A percentile compares a stretch with the other conserved stretches of the same genome.
Conservation (phyloP, 2,888 invertebrate genomes). For the Phengaris alcon region DNA sequence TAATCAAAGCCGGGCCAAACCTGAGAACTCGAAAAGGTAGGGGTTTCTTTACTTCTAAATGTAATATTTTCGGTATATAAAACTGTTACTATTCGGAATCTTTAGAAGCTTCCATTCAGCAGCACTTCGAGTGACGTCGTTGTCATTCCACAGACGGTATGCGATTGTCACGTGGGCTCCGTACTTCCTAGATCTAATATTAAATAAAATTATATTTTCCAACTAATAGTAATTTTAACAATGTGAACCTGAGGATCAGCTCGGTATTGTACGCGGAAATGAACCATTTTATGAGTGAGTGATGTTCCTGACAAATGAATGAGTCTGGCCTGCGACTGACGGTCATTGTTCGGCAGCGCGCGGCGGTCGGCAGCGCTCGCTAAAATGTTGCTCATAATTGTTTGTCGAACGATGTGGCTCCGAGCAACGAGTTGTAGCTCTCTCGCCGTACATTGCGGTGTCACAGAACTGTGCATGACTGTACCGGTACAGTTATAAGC, state of each 20-base stretch:
- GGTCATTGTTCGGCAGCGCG: background rate
- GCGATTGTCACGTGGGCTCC: background rate
- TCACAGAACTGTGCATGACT: background rate
- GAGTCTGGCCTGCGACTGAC: background rate
- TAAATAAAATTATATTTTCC: background rate
- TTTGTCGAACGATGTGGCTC: background rate
- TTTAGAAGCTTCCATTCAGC: no score
- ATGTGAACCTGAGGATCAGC: background rate
- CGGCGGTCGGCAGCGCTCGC: background rate
- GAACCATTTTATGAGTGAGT: background rate
- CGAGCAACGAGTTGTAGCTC: background rate
- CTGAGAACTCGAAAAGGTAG: background rate
- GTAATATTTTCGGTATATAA: background rate
- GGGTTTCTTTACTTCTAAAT: background rate
- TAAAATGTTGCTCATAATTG: background rate
- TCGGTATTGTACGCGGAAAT: background rate
- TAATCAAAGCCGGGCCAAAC: background rate
- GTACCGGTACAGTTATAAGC: no score
- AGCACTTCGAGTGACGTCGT: background rate
- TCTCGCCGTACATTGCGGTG: background rate
- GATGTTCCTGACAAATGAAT: slow-evolving; percentile 11
- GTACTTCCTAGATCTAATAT: background rate
- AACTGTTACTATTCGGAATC: background rate
- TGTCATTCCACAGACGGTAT: background rate
- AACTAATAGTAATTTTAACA: background rate